Conservation (phyloP, 2,797 vertebrate species). For the Lepidocolaptes lacrymiger region DNA sequence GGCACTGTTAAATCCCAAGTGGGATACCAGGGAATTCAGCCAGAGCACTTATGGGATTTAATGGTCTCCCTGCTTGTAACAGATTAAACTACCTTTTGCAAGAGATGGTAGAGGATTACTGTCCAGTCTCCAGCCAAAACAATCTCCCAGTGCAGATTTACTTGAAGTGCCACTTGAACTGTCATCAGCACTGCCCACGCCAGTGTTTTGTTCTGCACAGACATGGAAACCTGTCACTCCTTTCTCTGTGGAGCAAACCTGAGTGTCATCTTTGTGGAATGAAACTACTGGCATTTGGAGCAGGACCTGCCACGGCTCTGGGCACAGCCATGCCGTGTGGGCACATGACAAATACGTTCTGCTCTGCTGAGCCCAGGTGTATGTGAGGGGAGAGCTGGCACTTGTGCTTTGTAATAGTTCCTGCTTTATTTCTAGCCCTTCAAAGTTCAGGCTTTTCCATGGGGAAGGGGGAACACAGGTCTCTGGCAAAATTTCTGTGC, state of each 20-base stretch:
- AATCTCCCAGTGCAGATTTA: not conserved
- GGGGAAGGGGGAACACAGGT: not conserved
- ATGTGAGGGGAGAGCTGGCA: not conserved
- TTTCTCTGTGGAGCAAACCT: not conserved
- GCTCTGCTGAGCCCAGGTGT: not conserved
- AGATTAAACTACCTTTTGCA: not conserved
- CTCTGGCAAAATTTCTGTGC: not conserved
- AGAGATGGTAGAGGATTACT: not conserved
- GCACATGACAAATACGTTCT: rapidly evolving
- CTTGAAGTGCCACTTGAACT: not conserved
- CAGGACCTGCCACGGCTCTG: not conserved
- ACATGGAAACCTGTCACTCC: not conserved
- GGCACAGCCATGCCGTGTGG: rapidly evolving
- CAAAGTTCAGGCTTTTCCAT: not conserved
- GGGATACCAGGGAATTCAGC: not conserved
- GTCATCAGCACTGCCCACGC: not conserved
- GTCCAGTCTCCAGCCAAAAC: not conserved
- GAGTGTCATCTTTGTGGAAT: rapidly evolving
- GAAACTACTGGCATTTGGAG: not conserved
- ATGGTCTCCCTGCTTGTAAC: not conserved
- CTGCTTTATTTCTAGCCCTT: not conserved
- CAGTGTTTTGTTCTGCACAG: not conserved
- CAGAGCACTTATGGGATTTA: not conserved
- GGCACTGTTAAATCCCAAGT: not conserved
- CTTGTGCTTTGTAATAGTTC: rapidly evolving